Evolutionary conservation across 2,797 vertebrate genomes (phyloP), one percentile per base, ranked within the genome.

Genomic region (Neostethus bicornis): DNA sequence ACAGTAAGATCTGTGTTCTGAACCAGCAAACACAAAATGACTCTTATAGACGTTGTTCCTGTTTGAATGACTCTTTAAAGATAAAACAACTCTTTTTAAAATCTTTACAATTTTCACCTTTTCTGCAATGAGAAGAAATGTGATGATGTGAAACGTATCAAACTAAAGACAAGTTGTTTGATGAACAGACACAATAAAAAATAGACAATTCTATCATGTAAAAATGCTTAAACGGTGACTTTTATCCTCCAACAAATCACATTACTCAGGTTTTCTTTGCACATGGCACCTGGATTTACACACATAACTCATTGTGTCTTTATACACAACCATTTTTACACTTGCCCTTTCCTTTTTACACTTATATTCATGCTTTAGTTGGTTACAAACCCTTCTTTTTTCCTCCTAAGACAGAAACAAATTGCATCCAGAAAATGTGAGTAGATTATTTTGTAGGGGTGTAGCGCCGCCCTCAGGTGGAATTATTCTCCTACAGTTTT

Each of bases 381-480:
- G n/a, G n/a, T 49, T 31, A 44, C 4, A 13, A 19, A 44, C 37
- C 42, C 10, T 17, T 11, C 4, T 14, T 21, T 23, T 44, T 16
- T 29, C 32, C 19, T 20, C 12, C 51, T 20, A 46, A 59, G 16
- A 45, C 32, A 61, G 28, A 13, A 3, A 31, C 61, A 49, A 42
- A 7, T 24, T 28, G 14, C 21, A 45, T n/a, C 56, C 3, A 32
- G 50, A 56, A 17, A 16, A 19, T 14, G 7, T 5, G 29, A 46
- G 59, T 25, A 60, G 57, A 59, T n/a, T 65, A 73, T 72, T 79
- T n/a, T 41, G 29, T 46, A 64, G 64, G 38, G 16, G 4, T 77
- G 44, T 76, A 80, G 57, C 70, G 68, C 89, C 87, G 83, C 61
- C 85, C 81, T 65, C 82, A 83, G 89, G 78, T 31, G 14, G 38